phyloP scores from a whole-genome alignment of 2,888 invertebrate genomes.

The Dicranocentrus wangi region DNA sequence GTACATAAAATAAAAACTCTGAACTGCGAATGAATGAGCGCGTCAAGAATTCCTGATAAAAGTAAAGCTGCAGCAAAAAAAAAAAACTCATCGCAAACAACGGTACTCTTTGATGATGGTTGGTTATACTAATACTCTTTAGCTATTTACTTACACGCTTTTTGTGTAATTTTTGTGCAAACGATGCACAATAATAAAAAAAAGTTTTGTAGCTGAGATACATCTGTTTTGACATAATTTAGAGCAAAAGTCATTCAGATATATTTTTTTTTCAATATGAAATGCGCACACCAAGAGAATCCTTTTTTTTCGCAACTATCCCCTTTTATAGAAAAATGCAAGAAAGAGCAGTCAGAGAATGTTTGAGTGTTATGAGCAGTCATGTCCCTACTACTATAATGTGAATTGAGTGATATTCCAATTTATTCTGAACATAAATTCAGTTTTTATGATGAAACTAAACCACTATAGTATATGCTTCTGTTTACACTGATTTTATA shows the following conservation, averaged over 20 bases:
- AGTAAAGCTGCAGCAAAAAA: not conserved
- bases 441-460: conserved; percentile 24
- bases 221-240: conserved; percentile 23
- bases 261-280: not conserved
- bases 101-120: no score
- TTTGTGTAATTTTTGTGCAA: not conserved
- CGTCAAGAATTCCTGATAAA: not conserved
- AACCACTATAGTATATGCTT: no score
- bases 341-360: no score
- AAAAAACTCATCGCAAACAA: no score
- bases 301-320: not conserved
- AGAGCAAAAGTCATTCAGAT: not conserved
- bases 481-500: no score
- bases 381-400: not conserved
- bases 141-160: not conserved
- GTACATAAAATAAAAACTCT: not conserved
- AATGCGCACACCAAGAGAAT: not conserved
- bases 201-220: not conserved
- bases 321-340: not conserved
- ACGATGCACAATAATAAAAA: conserved; percentile 5
- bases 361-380: no score
- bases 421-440: conserved; percentile 8
- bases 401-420: conserved; percentile 1
- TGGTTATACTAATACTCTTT: not conserved
- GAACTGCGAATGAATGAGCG: not conserved